Evolutionary conservation across 1,140 invertebrate species (phyloP).

Genomic region (Sweltsa coloradensis): DNA sequence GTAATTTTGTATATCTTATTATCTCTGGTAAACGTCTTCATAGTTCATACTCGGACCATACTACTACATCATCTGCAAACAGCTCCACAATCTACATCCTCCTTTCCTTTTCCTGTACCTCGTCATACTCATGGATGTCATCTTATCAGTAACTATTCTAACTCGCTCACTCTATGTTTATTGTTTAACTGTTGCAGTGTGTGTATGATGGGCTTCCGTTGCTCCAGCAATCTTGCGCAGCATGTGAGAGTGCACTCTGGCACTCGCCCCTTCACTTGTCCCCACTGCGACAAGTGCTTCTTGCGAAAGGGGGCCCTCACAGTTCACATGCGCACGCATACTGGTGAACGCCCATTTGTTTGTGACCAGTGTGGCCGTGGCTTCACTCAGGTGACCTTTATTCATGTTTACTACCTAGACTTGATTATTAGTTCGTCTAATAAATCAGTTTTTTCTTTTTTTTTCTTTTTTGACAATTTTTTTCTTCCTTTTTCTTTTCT

Average conservation of each 20-base stretch:
- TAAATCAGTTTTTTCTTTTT: too few relatives aligned
- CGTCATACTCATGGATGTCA: too few relatives aligned
- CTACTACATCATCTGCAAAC: too few relatives aligned
- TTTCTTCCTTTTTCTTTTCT: too few relatives aligned
- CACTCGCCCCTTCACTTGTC: conserved; percentile 4
- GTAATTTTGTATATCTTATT: too few relatives aligned
- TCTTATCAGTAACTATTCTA: neutral
- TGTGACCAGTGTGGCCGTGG: conserved; percentile 35
- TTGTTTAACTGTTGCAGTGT: neutral
- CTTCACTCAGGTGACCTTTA: conserved; percentile 40
- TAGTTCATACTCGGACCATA: too few relatives aligned
- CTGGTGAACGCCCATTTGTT: conserved; percentile 43
- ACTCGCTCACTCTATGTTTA: neutral
- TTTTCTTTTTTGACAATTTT: too few relatives aligned
- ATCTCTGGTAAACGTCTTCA: too few relatives aligned
- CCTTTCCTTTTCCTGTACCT: too few relatives aligned
- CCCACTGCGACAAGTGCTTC: conserved; percentile 6
- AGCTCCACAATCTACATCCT: too few relatives aligned
- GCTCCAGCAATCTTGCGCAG: conserved; percentile 8
- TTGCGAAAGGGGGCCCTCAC: conserved; percentile 8
- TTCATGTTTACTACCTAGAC: too few relatives aligned
- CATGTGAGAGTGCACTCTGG: conserved; percentile 8
- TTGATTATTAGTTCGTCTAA: too few relatives aligned
- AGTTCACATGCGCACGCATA: conserved; percentile 50
- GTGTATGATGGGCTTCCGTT: conserved; percentile 7